Percentiles rank a stretch among this genome's conserved stretches.
Conservation (phyloP, 1,140 invertebrate species). For the Drosophila virilis region DNA sequence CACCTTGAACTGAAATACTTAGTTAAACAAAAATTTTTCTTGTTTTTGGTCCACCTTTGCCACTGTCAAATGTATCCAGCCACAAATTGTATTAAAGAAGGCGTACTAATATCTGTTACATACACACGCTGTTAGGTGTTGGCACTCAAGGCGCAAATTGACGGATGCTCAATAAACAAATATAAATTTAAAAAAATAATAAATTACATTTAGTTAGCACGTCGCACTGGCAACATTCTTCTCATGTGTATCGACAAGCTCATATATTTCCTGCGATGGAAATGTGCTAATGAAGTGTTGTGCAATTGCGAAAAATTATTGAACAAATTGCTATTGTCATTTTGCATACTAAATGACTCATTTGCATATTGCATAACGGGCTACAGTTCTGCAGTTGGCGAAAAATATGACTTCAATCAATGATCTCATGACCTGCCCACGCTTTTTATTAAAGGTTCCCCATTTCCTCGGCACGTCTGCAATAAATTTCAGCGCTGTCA, state of each 20-base stretch:
- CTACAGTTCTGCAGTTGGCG: background rate
- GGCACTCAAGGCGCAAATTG: constrained; percentile 14
- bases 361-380: constrained; percentile 44
- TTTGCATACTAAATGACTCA: constrained; percentile 30
- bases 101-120: constrained; percentile 6
- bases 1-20: constrained; percentile 46
- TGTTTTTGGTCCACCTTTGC: background rate
- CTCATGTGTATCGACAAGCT: background rate
- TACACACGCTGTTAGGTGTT: constrained; percentile 4
- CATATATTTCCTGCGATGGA: background rate
- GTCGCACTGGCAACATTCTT: constrained; percentile 6
- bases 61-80: background rate
- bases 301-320: constrained; percentile 22
- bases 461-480: constrained; percentile 7
- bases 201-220: constrained; percentile 49
- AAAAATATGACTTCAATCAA: constrained; percentile 50
- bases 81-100: constrained; percentile 14
- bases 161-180: constrained; percentile 32
- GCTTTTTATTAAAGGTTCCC: constrained; percentile 14
- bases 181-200: constrained; percentile 51
- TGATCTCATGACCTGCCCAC: constrained; percentile 42
- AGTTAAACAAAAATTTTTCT: constrained; percentile 15
- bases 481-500: background rate
- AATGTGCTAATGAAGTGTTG: constrained; percentile 39
- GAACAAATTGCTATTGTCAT: constrained; percentile 21